These are phyloP conservation scores for Amblyjoppa fuscipennis DNA, from an alignment of 2,888 invertebrate species.

Conservation along the genomic window DNA sequence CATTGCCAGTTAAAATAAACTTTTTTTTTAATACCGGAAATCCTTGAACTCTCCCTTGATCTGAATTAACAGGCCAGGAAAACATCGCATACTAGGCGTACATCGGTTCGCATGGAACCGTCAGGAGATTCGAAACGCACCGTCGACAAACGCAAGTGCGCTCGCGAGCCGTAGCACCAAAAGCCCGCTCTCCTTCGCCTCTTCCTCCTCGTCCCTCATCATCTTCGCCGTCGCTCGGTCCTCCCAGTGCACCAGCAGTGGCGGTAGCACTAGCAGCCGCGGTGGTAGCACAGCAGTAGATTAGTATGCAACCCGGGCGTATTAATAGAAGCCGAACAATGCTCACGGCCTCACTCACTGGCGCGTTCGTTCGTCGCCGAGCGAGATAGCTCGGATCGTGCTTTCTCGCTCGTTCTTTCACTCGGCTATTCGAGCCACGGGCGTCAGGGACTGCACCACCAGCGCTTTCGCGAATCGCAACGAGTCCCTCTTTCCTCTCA, in stretches of 20 bases:
- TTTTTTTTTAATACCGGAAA: constrained; percentile 74
- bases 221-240: constrained; percentile 31
- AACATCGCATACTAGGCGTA: constrained; percentile 6
- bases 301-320: constrained; percentile 83
- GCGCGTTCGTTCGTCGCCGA: constrained; percentile 68
- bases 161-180: constrained; percentile 67
- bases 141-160: constrained; percentile 77
- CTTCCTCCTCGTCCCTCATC: constrained; percentile 50
- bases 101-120: constrained; percentile 9
- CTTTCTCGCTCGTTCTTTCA: constrained; percentile 59
- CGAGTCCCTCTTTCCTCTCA: constrained; percentile 50
- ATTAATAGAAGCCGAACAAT: constrained; percentile 84
- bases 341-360: constrained; percentile 80
- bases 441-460: constrained; percentile 61
- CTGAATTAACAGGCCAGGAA: constrained; percentile 38
- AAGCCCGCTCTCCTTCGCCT: constrained; percentile 53
- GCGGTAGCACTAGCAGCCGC: constrained; percentile 13
- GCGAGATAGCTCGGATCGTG: constrained; percentile 54
- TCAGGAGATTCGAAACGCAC: constrained; percentile 74
- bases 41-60: constrained; percentile 2
- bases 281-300: constrained; percentile 73
- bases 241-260: constrained; percentile 24
- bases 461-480: constrained; percentile 66
- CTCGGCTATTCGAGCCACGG: constrained; percentile 60
- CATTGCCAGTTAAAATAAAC: constrained; percentile 78